Percentiles rank a stretch among this genome's conserved stretches.
Conservation (phyloP, 2,113 vertebrate species). For the Campylorhamphus procurvoides region DNA sequence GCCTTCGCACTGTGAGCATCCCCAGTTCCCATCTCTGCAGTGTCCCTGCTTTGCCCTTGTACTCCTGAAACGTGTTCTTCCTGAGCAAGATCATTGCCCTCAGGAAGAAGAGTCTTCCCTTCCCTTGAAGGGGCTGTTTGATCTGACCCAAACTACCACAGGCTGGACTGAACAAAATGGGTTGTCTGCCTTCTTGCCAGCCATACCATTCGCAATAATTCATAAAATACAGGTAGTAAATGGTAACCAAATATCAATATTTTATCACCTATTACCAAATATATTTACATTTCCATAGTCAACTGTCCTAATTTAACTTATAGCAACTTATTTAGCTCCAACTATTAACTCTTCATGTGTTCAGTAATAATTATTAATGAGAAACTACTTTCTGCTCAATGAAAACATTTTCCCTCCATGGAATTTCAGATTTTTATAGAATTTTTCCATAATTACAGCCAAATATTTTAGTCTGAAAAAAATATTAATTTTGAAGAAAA, state of each 20-base stretch:
- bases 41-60: neutral
- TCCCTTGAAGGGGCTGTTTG: neutral
- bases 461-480: neutral
- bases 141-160: neutral
- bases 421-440: neutral
- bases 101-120: neutral
- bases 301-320: neutral
- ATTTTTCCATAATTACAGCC: neutral
- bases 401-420: neutral
- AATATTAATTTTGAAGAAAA: neutral
- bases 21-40: neutral
- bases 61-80: neutral
- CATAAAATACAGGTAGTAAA: rapidly evolving
- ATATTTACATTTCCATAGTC: neutral
- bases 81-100: neutral
- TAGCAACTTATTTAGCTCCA: neutral
- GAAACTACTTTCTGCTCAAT: neutral
- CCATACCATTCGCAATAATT: neutral
- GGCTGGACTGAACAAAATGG: neutral
- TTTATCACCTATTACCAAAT: neutral
- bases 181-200: neutral
- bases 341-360: neutral
- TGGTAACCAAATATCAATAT: neutral
- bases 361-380: neutral
- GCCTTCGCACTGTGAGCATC: neutral